Evolutionary conservation across 2,797 vertebrate genomes (phyloP), one percentile per base, ranked within the genome.

Genomic region (Ctenopoma kingsleyae): DNA sequence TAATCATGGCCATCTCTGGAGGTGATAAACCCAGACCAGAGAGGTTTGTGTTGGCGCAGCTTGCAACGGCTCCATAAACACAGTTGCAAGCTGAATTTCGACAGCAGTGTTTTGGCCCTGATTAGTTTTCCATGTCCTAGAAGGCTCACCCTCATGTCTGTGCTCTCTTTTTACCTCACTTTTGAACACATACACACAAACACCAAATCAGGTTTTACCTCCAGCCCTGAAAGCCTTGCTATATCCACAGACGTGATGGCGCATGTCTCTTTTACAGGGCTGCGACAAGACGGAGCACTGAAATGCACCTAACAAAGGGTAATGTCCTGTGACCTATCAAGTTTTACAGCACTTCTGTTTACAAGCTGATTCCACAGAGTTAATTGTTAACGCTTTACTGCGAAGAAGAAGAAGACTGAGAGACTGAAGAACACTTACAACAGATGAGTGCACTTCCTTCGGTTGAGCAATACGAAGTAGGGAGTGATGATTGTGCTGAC

Each of bases 361-460:
- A 91, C 87, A 89, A 89, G 88, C 71, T 43, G 74, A 87, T 83
- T 87, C 78, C 80, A 57, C 71, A 11, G 75, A 87, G 88, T 92
- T 91, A 91, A 92, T 91, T 89, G 86, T 91, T 92, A 93, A 92
- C 85, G 13, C 71, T 77, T 90, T 81, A 83, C 75, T 82, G 86
- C 83, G 22, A 1, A 52, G 43, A 17, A 52, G 43, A 17, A 15
- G 61, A 78, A 62, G 77, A 72, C n/a, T 36, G 53, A 32, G 55
- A 67, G 49, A 82, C 73, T 55, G 66, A 78, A 71, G 74, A 66
- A 72, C 78, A 57, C 56, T 55, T 47, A 4, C 23, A 76, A 59
- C 57, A 72, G 23, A 75, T 17, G 40, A 74, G 54, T 40, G 51
- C 66, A 80, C 66, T 74, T 81, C 77, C 82, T 73, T 59, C 10